These are phyloP conservation scores for Limnephilus marmoratus DNA, from an alignment of 2,888 invertebrate genomes.

Conservation along the genomic window DNA sequence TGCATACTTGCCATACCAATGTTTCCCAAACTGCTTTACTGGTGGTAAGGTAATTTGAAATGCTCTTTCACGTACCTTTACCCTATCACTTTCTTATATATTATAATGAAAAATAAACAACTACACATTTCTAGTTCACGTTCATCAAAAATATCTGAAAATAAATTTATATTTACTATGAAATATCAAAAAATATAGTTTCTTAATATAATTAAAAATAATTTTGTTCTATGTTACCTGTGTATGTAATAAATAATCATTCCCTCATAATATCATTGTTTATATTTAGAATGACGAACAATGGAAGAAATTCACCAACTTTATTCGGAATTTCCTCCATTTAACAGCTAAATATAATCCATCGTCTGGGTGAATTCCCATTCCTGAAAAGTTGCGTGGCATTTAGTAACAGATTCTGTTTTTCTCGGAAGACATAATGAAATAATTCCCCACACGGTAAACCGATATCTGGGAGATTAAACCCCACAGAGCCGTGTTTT, in stretches of 20 bases:
- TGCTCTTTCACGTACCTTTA: no score
- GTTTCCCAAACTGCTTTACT: no score
- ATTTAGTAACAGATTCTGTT: background rate
- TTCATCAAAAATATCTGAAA: no score
- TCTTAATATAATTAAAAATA: background rate
- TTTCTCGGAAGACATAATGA: slow-evolving; percentile 17
- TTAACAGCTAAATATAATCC: background rate
- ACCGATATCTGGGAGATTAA: slow-evolving; percentile 20
- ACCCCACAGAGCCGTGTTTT: background rate
- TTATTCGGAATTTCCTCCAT: background rate
- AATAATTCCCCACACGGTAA: slow-evolving; percentile 37
- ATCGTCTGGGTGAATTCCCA: background rate
- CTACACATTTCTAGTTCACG: no score
- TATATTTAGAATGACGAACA: background rate
- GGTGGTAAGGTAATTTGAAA: no score
- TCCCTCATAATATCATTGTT: background rate
- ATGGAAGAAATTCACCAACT: background rate
- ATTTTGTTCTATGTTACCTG: background rate
- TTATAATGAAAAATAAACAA: no score
- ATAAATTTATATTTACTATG: background rate
- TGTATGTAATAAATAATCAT: background rate
- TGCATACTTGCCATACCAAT: no score
- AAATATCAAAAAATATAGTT: background rate
- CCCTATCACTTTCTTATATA: no score
- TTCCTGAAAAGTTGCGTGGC: background rate